These are phyloP conservation scores for Drosophila quinaria DNA, from an alignment of 2,888 invertebrate species.

Conservation along the genomic window DNA sequence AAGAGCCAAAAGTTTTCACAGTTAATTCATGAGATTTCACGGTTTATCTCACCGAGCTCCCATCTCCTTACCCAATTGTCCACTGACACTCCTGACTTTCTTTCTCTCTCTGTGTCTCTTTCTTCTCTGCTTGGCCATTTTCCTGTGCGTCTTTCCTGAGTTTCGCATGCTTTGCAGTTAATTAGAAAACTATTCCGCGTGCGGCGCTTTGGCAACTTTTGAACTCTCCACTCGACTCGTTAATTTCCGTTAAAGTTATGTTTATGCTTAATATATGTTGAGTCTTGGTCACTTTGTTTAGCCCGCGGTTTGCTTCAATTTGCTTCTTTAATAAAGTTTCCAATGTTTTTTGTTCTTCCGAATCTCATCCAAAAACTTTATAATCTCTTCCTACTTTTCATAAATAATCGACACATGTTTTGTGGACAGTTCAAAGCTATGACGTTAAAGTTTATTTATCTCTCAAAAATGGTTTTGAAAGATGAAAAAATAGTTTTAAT, in stretches of 20 bases:
- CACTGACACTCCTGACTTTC: not conserved
- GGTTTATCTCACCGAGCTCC: slow-evolving; percentile 70
- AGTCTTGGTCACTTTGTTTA: slow-evolving; percentile 46
- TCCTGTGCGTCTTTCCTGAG: slow-evolving; percentile 43
- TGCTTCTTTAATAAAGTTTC: slow-evolving; percentile 1
- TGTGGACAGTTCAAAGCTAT: no score
- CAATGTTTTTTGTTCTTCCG: not conserved
- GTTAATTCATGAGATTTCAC: slow-evolving; percentile 79
- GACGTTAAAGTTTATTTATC: no score
- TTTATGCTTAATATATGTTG: slow-evolving; percentile 51
- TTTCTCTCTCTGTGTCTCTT: slow-evolving; percentile 2
- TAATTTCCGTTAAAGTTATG: slow-evolving; percentile 59
- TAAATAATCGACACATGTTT: not conserved
- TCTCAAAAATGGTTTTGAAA: no score
- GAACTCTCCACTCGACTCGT: slow-evolving; percentile 57
- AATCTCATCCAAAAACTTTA: not conserved
- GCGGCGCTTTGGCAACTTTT: slow-evolving; percentile 67
- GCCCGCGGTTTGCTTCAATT: slow-evolving; percentile 30
- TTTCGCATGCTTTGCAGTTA: slow-evolving; percentile 67
- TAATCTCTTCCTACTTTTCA: not conserved
- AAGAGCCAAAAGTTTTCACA: slow-evolving; percentile 69
- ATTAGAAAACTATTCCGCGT: slow-evolving; percentile 76
- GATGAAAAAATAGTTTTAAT: no score
- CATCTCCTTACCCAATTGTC: slow-evolving; percentile 6
- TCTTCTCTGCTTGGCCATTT: slow-evolving; percentile 1